Evolutionary conservation across 2,888 invertebrate species (phyloP).

Genomic region (Archips xylosteana): DNA sequence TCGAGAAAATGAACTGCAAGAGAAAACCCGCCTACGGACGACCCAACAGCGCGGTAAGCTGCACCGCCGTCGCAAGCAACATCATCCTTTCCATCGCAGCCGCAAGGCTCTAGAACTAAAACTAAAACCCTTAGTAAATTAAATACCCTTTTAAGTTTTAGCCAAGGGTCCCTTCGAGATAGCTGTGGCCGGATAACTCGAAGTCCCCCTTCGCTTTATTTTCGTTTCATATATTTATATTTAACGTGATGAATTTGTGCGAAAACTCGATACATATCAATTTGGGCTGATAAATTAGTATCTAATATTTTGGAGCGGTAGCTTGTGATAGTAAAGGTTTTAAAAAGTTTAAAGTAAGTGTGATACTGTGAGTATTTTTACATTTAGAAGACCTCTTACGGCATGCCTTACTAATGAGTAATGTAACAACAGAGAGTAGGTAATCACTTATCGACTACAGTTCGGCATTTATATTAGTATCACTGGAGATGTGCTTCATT

Average conservation of each 20-base stretch:
- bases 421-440: conserved; percentile 61
- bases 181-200: conserved; percentile 83
- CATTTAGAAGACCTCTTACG: conserved; percentile 70
- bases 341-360: conserved; percentile 67
- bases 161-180: conserved; percentile 67
- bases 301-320: conserved; percentile 74
- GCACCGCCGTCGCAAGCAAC: conserved; percentile 52
- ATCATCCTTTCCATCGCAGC: conserved; percentile 61
- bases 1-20: conserved; percentile 93
- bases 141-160: conserved; percentile 48
- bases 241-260: conserved; percentile 78
- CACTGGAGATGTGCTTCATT: conserved; percentile 58
- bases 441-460: conserved; percentile 46
- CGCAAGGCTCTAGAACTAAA: conserved; percentile 65
- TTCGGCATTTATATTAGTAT: conserved; percentile 57
- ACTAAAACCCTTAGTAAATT: conserved; percentile 32
- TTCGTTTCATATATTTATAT: conserved; percentile 56
- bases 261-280: conserved; percentile 85
- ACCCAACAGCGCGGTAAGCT: conserved; percentile 57
- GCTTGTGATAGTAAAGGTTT: conserved; percentile 73
- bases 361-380: conserved; percentile 75
- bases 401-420: conserved; percentile 79
- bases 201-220: conserved; percentile 61
- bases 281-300: conserved; percentile 76
- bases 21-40: conserved; percentile 85